Evolutionary conservation across 2,797 vertebrate genomes (phyloP).

Genomic region (Cephalopachus bancanus): DNA sequence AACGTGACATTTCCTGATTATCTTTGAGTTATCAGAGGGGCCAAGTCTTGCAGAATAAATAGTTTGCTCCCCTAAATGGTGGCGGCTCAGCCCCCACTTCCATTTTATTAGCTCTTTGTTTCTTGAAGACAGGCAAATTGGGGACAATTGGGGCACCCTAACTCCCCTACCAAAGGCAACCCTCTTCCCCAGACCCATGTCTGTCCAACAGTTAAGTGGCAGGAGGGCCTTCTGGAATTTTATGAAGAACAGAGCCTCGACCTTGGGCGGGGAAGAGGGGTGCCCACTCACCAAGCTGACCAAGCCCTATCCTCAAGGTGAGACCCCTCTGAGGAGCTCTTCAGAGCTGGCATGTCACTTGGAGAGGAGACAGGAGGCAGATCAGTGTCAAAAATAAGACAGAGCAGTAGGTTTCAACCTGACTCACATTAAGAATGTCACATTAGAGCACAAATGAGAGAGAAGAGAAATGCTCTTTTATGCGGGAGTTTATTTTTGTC

Average conservation of each 20-base stretch:
- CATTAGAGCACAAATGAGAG: conserved; percentile 70
- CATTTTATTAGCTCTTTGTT: background rate
- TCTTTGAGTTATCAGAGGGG: background rate
- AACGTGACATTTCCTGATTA: background rate
- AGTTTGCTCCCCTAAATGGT: background rate
- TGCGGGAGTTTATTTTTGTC: conserved; percentile 84
- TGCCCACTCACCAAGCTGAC: background rate
- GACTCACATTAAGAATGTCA: conserved; percentile 79
- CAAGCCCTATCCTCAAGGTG: background rate
- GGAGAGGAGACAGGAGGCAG: conserved; percentile 56
- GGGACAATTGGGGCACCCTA: background rate
- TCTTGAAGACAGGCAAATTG: background rate
- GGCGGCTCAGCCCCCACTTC: background rate
- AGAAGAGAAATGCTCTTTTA: conserved; percentile 80
- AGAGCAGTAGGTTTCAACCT: conserved; percentile 74
- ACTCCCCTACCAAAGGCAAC: background rate
- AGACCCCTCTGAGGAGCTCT: background rate
- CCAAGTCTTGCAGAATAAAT: background rate
- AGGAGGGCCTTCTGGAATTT: background rate
- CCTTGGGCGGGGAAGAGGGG: background rate
- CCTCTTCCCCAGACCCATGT: background rate
- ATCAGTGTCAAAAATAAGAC: conserved; percentile 77
- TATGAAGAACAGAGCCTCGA: background rate
- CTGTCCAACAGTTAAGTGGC: background rate
- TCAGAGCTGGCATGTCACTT: conserved; percentile 34